Conservation (phyloP, 2,797 vertebrate species). For the Urocyon cinereoargenteus region DNA sequence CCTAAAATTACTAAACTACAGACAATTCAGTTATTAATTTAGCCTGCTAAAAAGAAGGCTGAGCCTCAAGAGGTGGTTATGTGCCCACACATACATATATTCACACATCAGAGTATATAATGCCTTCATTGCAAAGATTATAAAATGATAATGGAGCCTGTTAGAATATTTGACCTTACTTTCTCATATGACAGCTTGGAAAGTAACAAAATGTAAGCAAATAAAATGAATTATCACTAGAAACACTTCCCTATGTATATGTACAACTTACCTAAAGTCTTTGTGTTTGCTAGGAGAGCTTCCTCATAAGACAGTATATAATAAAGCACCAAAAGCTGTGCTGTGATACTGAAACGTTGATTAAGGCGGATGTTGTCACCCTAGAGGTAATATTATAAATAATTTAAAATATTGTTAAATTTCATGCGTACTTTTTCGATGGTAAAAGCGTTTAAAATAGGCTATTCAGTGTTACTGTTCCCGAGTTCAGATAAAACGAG, state of each 20-base stretch:
- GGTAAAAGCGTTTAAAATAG: conserved; percentile 44
- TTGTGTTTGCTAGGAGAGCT: conserved; percentile 96
- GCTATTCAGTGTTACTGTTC: background rate
- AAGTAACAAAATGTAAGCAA: conserved; percentile 54
- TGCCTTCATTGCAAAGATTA: background rate
- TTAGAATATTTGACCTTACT: background rate
- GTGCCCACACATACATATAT: background rate
- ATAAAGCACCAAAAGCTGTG: conserved; percentile 97
- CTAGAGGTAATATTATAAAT: conserved; percentile 83
- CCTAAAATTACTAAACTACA: conserved; percentile 48
- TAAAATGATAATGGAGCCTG: background rate
- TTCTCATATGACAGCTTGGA: conserved; percentile 57
- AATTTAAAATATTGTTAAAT: background rate
- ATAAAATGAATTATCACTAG: conserved; percentile 57
- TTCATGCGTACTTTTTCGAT: background rate
- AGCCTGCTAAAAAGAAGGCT: background rate
- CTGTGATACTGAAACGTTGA: conserved; percentile 95
- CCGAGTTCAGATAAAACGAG: background rate
- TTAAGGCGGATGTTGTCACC: conserved; percentile 89
- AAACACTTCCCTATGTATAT: background rate
- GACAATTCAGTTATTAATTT: conserved; percentile 29
- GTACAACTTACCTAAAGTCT: conserved; percentile 92
- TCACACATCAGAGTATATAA: background rate
- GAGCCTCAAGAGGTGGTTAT: background rate
- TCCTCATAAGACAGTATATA: conserved; percentile 98